A percentile compares a stretch with the other conserved stretches of the same genome.
Evolutionary conservation across 2,113 vertebrate species (phyloP).

Genomic region (Ahaetulla prasina): DNA sequence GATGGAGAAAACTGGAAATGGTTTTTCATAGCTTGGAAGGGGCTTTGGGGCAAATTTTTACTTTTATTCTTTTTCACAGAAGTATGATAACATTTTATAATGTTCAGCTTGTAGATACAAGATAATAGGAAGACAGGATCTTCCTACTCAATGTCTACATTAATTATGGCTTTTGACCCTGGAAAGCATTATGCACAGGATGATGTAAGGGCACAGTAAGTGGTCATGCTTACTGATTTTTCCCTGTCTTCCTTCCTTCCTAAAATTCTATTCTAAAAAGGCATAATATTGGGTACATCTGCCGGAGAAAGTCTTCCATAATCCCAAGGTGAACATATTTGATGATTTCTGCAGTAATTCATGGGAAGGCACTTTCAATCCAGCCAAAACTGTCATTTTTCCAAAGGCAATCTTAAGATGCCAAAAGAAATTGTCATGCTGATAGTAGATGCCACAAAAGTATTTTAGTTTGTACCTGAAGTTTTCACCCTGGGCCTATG

Average conservation of each 20-base stretch:
- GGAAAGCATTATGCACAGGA: too few species aligned
- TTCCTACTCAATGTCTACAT: neutral
- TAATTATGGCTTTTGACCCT: neutral
- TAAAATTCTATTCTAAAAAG: neutral
- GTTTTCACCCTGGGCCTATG: neutral
- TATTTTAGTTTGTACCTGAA: neutral
- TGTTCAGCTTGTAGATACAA: neutral
- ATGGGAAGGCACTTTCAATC: neutral
- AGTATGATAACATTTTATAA: neutral
- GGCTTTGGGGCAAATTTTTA: neutral
- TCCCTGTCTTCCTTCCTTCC: neutral
- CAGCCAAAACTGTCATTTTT: neutral
- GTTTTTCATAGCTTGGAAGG: neutral
- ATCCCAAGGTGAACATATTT: neutral
- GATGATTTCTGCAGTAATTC: neutral
- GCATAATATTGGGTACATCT: neutral
- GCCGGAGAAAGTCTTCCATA: neutral
- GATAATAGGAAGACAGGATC: neutral
- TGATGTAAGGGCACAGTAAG: neutral
- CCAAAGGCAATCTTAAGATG: neutral
- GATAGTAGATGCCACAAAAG: neutral
- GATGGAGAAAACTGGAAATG: neutral
- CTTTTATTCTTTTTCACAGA: neutral
- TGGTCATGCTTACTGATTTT: neutral
- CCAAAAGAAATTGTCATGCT: neutral